These are phyloP conservation scores for Gallinago jamesoni DNA, from an alignment of 2,113 vertebrate genomes.

Conservation along the genomic window DNA sequence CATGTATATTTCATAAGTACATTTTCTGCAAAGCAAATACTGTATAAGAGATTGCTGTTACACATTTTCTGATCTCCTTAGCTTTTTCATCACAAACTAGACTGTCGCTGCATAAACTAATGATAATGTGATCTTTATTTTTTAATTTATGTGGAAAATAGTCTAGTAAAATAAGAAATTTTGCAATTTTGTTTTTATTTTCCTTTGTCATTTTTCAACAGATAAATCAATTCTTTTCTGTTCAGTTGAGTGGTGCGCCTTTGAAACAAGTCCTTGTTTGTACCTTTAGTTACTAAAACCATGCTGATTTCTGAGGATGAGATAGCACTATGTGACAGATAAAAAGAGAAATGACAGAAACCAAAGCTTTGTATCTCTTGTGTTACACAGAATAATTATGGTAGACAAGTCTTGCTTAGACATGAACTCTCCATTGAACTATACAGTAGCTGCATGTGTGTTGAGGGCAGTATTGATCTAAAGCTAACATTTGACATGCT, in stretches of 20 bases:
- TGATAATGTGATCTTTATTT: neutral
- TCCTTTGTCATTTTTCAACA: neutral
- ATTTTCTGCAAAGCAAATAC: neutral
- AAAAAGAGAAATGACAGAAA: neutral
- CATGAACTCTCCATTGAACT: neutral
- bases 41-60: neutral
- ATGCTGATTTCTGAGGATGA: neutral
- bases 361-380: neutral
- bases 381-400: neutral
- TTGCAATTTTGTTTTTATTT: neutral
- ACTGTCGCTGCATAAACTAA: neutral
- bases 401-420: neutral
- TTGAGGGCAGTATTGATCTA: neutral
- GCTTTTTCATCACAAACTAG: neutral
- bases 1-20: slow-evolving; percentile 24
- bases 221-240: neutral
- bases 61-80: neutral
- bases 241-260: neutral
- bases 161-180: neutral
- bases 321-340: neutral
- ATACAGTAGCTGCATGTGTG: neutral
- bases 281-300: neutral
- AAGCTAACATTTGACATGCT: neutral
- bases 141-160: neutral
- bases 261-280: neutral